Evolutionary conservation across 1,140 invertebrate genomes (phyloP), one percentile per base, ranked within the genome.

Genomic region (Formica selysi): DNA sequence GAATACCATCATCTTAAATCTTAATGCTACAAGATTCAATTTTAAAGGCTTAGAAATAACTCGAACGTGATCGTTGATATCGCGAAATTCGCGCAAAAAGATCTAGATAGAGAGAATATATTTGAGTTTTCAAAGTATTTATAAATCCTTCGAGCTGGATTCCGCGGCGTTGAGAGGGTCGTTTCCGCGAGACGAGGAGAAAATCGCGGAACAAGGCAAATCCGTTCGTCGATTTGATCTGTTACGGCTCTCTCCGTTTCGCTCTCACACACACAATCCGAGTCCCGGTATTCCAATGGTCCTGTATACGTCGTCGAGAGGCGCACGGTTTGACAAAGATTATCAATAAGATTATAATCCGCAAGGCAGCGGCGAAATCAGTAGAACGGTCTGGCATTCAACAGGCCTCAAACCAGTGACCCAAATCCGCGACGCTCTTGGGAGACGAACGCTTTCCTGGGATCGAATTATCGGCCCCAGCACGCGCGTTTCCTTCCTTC

Each of bases 361-460:
- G 36, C 19, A 32, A 74, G 29, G 71, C 64, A 64, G 51, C 78
- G 67, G 38, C 44, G 29, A 85, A 73, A 83, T 83, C 76, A 62
- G n/a, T 38, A 76, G 79, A 90, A 87, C 87, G 86, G 85, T 80
- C 86, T 90, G 80, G 67, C 91, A 91, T 92, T 92, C 91, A 92
- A 93, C 92, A 93, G 91, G 91, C 91, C 91, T 92, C 89, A 86
- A 91, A 92, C 89, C 88, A 89, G 89, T 92, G 92, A 93, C 92
- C 92, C 86, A 89, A 81, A 92, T 93, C 87, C 85, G 85, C 79
- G 78, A 84, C 79, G 84, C 67, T 74, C 32, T 87, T 48, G 44
- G 13, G 89, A 90, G 86, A n/a, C n/a, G n/a, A n/a, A 88, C 79
- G 79, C 41, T 83, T 83, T 83, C 59, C 54, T 61, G 68, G 26